A percentile compares a stretch with the other conserved stretches of the same genome.
Conservation (phyloP, 2,113 vertebrate genomes). For the Serinus canaria region DNA sequence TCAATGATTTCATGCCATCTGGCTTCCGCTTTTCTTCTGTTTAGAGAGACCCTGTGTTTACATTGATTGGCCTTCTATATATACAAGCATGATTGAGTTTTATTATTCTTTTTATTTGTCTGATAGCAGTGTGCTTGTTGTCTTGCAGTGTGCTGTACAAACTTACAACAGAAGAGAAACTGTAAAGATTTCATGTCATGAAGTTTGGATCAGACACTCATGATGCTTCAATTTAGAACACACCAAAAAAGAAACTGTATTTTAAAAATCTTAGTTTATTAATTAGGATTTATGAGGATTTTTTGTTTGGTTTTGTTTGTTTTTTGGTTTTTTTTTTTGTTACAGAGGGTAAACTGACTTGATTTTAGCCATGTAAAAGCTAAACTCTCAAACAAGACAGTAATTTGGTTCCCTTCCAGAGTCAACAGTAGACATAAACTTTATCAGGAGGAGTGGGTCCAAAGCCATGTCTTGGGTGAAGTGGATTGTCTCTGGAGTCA, state of each 20-base stretch:
- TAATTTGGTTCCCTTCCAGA: neutral
- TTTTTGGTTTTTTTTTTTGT: neutral
- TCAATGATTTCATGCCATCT: conserved; percentile 69
- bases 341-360: neutral
- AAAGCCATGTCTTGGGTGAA: neutral
- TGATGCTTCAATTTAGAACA: neutral
- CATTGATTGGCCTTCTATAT: conserved; percentile 64
- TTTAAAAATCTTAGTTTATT: neutral
- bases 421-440: neutral
- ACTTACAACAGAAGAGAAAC: neutral
- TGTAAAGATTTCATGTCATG: neutral
- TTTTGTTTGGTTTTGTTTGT: neutral
- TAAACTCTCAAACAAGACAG: neutral
- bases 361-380: neutral
- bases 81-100: conserved; percentile 58
- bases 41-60: conserved; percentile 65
- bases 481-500: neutral
- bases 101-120: conserved; percentile 63
- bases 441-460: neutral
- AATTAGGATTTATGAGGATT: neutral
- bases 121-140: conserved; percentile 17
- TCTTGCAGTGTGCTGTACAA: neutral
- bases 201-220: neutral
- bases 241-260: neutral
- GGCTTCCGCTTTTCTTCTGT: conserved; percentile 63